Evolutionary conservation across 1,140 invertebrate genomes (phyloP).

Genomic region (Ptiloglossa arizonensis): DNA sequence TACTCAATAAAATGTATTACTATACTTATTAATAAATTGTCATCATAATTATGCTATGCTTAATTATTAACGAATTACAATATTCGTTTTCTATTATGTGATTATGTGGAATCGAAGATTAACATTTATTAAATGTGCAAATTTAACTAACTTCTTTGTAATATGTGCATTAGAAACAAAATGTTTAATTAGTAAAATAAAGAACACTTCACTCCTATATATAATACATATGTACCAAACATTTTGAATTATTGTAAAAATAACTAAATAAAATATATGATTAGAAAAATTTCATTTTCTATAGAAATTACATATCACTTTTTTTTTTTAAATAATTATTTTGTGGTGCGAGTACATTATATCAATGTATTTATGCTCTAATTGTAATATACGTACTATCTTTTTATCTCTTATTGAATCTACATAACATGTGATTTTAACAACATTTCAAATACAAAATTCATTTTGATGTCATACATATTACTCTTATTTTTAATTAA

Average conservation of each 20-base stretch:
- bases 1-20: slow-evolving; percentile 3
- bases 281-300: slow-evolving; percentile 34
- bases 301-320: slow-evolving; percentile 23
- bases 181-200: neutral
- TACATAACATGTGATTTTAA: slow-evolving; percentile 19
- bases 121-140: neutral
- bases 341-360: slow-evolving; percentile 16
- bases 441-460: slow-evolving; percentile 37
- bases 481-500: slow-evolving; percentile 36
- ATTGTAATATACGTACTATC: slow-evolving; percentile 3
- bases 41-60: neutral
- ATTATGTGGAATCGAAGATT: slow-evolving; percentile 3
- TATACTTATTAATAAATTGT: slow-evolving; percentile 21
- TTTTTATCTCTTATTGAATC: slow-evolving; percentile 7
- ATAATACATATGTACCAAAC: slow-evolving; percentile 8
- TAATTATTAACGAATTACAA: slow-evolving; percentile 1
- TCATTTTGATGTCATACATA: slow-evolving; percentile 24
- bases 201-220: slow-evolving; percentile 18
- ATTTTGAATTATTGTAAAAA: slow-evolving; percentile 18
- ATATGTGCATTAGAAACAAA: neutral
- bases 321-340: slow-evolving; percentile 10
- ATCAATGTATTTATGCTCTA: slow-evolving; percentile 21
- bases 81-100: neutral
- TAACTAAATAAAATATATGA: slow-evolving; percentile 34
- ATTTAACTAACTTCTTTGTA: neutral